These are phyloP conservation scores for Merops nubicus DNA, from an alignment of 2,113 vertebrate genomes.

Conservation along the genomic window DNA sequence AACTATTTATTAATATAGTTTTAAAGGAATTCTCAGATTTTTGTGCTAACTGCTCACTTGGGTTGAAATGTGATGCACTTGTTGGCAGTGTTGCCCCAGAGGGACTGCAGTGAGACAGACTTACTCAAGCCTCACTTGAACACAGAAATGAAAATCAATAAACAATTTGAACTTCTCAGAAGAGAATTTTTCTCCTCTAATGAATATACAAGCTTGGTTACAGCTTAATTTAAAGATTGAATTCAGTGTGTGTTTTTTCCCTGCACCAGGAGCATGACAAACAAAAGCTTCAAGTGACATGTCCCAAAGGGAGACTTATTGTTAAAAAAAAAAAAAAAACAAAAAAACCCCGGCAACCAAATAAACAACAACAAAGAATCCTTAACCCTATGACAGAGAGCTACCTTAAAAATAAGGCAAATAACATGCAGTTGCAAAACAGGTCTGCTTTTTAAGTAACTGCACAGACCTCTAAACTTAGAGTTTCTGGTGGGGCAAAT, in stretches of 20 bases:
- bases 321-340: background rate
- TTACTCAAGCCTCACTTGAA: conserved; percentile 92
- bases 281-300: conserved; percentile 69
- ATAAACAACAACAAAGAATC: background rate
- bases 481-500: background rate
- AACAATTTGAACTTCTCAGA: conserved; percentile 99
- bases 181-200: conserved; percentile 94
- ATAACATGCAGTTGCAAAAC: background rate
- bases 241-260: conserved; percentile 80
- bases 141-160: conserved; percentile 99
- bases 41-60: conserved; percentile 65
- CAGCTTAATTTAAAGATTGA: conserved; percentile 87
- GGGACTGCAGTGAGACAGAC: conserved; percentile 87
- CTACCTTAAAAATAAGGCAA: conserved; percentile 31
- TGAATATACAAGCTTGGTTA: conserved; percentile 98
- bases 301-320: conserved; percentile 68
- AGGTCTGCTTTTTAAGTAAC: background rate
- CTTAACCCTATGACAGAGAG: background rate
- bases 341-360: background rate
- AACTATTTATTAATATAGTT: conserved; percentile 78
- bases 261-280: conserved; percentile 79
- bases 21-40: conserved; percentile 78
- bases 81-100: conserved; percentile 77
- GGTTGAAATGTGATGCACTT: conserved; percentile 77
- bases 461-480: background rate